A percentile compares a stretch with the other conserved stretches of the same genome.
Conservation (phyloP, 2,113 vertebrate species). For the Verasper variegatus region DNA sequence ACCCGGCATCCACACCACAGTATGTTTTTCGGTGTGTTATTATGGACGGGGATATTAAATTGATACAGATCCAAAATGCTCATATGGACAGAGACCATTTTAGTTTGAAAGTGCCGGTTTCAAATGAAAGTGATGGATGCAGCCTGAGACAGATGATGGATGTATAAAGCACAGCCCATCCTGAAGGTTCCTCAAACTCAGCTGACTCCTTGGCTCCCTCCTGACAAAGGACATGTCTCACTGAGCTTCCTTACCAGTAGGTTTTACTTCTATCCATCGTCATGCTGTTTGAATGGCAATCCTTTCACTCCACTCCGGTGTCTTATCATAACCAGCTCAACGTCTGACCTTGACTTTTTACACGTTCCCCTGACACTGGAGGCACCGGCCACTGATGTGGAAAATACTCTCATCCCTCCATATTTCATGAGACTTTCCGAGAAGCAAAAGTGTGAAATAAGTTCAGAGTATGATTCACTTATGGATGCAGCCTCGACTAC, state of each 20-base stretch:
- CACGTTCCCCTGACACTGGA: conserved; percentile 17
- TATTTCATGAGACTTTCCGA: conserved; percentile 44
- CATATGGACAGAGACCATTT: too few species aligned
- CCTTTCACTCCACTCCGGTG: conserved; percentile 1
- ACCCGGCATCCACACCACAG: too few species aligned
- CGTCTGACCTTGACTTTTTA: conserved; percentile 32
- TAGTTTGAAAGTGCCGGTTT: too few species aligned
- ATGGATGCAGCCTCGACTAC: conserved; percentile 28
- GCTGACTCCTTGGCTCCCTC: background rate
- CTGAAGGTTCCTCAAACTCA: conserved; percentile 22
- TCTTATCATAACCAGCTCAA: conserved; percentile 35
- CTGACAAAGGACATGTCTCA: conserved; percentile 27
- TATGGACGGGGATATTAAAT: too few species aligned
- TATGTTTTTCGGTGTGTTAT: too few species aligned
- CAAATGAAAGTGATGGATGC: too few species aligned
- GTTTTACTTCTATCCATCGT: background rate
- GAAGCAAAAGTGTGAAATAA: conserved; percentile 47
- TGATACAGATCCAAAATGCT: too few species aligned
- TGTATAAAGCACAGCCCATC: conserved; percentile 5
- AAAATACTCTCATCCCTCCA: conserved; percentile 36
- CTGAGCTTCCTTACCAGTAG: background rate
- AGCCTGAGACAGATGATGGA: conserved; percentile 7
- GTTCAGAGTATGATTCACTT: conserved; percentile 53
- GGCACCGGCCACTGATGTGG: conserved; percentile 6
- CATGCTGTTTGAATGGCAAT: conserved; percentile 35